Conservation (phyloP, 1,140 invertebrate species). For the Drosophila melanogaster region Release_6_plus_ISO1_MT NT_037436.4:13768501-13769000, state of each 20-base stretch:
- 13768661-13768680: constrained; percentile 53
- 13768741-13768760: constrained; percentile 49
- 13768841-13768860: constrained; percentile 6
- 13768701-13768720: constrained; percentile 63
- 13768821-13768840: constrained; percentile 6
- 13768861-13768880: constrained; percentile 2
- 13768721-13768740: constrained; percentile 29
- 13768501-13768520: constrained; percentile 1
- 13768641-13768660: not conserved
- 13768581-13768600: constrained; percentile 74
- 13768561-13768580: constrained; percentile 39
- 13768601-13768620: constrained; percentile 63
- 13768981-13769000: too few species aligned
- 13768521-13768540: constrained; percentile 8
- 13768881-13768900: not conserved
- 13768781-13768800: constrained; percentile 61
- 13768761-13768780: constrained; percentile 69
- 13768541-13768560: constrained; percentile 24
- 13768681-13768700: constrained; percentile 62
- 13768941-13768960: not conserved
- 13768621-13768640: not conserved
- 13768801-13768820: constrained; percentile 46
- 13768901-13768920: not conserved
- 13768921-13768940: not conserved
- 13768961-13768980: too few species aligned